Conservation (phyloP, 2,113 vertebrate genomes). For the Pterophyllum scalare region DNA sequence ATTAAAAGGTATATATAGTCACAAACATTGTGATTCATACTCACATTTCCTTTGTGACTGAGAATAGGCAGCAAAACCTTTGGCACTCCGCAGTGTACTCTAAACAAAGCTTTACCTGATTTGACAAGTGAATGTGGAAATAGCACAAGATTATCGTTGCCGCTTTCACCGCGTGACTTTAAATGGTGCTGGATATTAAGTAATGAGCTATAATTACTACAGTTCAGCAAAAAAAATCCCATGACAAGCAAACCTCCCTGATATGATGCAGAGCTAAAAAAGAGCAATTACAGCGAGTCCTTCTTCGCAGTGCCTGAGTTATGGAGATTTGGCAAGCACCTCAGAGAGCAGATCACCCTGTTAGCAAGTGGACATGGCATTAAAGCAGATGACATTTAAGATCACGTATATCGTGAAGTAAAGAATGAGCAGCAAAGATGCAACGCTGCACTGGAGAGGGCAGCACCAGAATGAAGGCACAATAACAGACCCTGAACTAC, state of each 20-base stretch:
- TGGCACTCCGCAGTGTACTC: background rate
- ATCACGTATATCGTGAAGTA: constrained; percentile 43
- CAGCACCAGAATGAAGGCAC: background rate
- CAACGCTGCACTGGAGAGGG: constrained; percentile 5
- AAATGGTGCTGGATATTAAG: constrained; percentile 17
- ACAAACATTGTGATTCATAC: background rate
- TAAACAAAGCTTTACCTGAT: constrained; percentile 3
- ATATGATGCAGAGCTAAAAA: constrained; percentile 34
- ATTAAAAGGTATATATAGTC: background rate
- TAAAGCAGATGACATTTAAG: constrained; percentile 51
- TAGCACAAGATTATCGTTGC: background rate
- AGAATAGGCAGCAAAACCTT: background rate
- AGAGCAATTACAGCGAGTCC: constrained; percentile 29
- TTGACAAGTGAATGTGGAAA: constrained; percentile 7
- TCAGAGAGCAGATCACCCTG: constrained; percentile 23
- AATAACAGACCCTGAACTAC: constrained; percentile 7
- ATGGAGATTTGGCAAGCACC: constrained; percentile 51
- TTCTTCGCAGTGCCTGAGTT: constrained; percentile 20
- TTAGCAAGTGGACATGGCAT: constrained; percentile 24
- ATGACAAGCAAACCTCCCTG: constrained; percentile 18
- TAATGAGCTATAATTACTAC: constrained; percentile 28
- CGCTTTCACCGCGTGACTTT: background rate
- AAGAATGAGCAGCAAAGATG: constrained; percentile 23
- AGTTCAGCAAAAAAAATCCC: constrained; percentile 32
- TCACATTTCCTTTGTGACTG: background rate